Base-by-base conservation (phyloP, 2,797 vertebrate species). In the Anguilla megastoma region DNA sequence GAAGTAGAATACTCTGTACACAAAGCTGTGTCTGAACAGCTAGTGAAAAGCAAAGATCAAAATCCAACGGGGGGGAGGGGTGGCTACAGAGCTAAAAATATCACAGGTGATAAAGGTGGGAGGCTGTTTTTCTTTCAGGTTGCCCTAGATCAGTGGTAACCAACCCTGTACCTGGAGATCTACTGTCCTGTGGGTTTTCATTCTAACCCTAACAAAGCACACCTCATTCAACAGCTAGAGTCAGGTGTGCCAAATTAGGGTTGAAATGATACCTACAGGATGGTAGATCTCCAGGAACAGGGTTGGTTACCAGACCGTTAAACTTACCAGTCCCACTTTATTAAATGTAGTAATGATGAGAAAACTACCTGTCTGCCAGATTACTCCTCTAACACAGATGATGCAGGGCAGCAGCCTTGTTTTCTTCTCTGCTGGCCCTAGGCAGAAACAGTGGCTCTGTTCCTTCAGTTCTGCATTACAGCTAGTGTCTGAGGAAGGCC, bases 81-180 rank as follows among this genome's bases (percentile, higher is more conserved):
- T 16, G 45, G 14, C 3, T 1, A 50, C 45, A n/a, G 24, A 50
- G 48, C 21, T 27, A 84, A 56, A 52, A 24, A 50, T 8, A 50
- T 85, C 33, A 45, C 58, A 84, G 80, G 48, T 76, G 30, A 85
- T 76, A 21, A n/a, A 85, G 66, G 87, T 87, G 86, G 54, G 80
- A 71, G 82, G 56, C 52, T 54, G 45, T 71, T 83, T 30, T n/a
- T 56, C 1, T 10, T 54, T 58, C 45, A 66, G 56, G 33, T 41
- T 86, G 58, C 54, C 7, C 54, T 24, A 58, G 4, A 45, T 45
- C 41, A 45, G 41, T 45, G 41, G 41, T 45, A 45, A 45, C 41
- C 41, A 45, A 45, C 41, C 41, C 41, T 45, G 41, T 45, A 45
- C 41, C 41, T 45, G 41, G 41, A 45, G 41, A 45, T 45, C 41